These are phyloP conservation scores for Verasper variegatus DNA, from an alignment of 2,113 vertebrate species.

Conservation along the genomic window DNA sequence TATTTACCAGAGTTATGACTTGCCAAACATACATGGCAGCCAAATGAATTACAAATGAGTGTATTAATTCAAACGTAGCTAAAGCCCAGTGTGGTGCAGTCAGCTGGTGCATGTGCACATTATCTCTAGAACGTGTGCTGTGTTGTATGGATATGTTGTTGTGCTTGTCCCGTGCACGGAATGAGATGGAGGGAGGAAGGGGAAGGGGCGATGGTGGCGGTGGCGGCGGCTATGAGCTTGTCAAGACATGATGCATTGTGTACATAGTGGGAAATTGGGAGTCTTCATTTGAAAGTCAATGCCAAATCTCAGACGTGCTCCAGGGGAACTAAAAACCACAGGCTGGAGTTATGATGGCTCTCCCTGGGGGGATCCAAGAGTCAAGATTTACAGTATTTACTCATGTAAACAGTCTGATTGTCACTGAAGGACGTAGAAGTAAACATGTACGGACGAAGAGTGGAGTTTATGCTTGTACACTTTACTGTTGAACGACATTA, in stretches of 20 bases:
- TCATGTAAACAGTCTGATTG: background rate
- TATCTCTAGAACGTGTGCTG: background rate
- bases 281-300: slow-evolving; percentile 83
- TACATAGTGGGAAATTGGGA: slow-evolving; percentile 70
- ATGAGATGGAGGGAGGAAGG: slow-evolving; percentile 35
- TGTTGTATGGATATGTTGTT: slow-evolving; percentile 28
- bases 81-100: background rate
- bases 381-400: background rate
- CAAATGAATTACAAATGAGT: slow-evolving; percentile 23
- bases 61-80: no score
- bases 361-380: background rate
- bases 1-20: slow-evolving; percentile 51
- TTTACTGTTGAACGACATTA: no score
- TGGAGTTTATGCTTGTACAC: no score
- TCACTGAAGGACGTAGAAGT: no score
- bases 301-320: slow-evolving; percentile 60
- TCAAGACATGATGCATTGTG: slow-evolving; percentile 73
- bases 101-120: background rate
- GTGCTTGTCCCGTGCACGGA: slow-evolving; percentile 25
- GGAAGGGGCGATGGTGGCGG: background rate
- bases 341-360: slow-evolving; percentile 69
- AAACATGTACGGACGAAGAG: no score
- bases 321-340: slow-evolving; percentile 65
- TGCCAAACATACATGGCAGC: slow-evolving; percentile 23
- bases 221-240: slow-evolving; percentile 53